phyloP scores from a whole-genome alignment of 2,113 vertebrate genomes.

The Hippocampus barbouri region DNA sequence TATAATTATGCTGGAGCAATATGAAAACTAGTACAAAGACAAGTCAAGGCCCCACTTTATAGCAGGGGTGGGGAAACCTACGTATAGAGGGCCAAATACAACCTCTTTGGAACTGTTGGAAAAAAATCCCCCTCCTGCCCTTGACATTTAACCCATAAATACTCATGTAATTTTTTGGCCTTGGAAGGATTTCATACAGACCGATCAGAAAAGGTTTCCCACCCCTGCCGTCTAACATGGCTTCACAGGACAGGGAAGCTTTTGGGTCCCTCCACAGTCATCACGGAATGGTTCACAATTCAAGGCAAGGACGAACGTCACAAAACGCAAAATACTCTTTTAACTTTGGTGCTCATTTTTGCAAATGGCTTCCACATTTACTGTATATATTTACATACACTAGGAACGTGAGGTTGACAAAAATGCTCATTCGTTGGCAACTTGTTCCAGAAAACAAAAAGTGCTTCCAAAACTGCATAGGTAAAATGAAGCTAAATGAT shows the following conservation, averaged over 20 bases:
- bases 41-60: background rate
- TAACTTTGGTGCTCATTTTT: conserved; percentile 57
- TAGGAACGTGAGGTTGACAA: conserved; percentile 77
- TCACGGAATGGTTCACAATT: conserved; percentile 72
- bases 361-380: conserved; percentile 23
- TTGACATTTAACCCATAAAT: too few species aligned
- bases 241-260: background rate
- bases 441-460: conserved; percentile 82
- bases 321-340: conserved; percentile 55
- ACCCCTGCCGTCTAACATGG: background rate
- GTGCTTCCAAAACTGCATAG: conserved; percentile 76
- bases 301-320: conserved; percentile 73
- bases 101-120: background rate
- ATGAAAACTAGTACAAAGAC: conserved; percentile 3
- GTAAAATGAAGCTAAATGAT: conserved; percentile 16
- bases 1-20: background rate
- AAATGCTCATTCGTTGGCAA: conserved; percentile 82
- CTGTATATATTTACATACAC: conserved; percentile 42
- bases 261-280: conserved; percentile 64
- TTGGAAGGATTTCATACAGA: too few species aligned
- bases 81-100: background rate
- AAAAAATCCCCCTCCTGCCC: too few species aligned
- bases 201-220: background rate
- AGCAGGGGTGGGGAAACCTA: background rate
- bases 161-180: too few species aligned